Conservation (phyloP, 2,888 invertebrate species). For the Anagyrus pseudococci region DNA sequence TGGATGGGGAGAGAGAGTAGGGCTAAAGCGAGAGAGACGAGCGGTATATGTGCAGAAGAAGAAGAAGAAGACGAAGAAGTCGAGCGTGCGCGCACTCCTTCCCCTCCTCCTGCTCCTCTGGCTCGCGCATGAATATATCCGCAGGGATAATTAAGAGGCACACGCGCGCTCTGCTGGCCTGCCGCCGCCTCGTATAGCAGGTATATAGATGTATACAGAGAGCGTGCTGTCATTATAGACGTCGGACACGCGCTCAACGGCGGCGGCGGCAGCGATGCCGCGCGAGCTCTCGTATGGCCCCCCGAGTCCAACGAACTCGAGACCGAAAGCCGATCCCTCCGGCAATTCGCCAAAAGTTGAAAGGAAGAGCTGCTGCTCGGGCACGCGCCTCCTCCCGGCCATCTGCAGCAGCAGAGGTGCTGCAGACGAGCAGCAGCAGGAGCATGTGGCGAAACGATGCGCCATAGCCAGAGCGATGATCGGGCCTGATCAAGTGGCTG, state of each 20-base stretch:
- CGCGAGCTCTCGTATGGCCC: neutral
- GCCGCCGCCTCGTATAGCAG: neutral
- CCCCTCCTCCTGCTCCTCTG: too few species aligned
- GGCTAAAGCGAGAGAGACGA: too few species aligned
- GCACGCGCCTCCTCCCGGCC: neutral
- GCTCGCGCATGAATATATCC: neutral
- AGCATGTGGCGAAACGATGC: neutral
- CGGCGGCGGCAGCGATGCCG: neutral
- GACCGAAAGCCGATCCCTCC: slow-evolving; percentile 22
- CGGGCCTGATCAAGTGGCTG: neutral
- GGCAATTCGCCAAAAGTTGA: neutral
- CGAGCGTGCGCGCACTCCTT: too few species aligned
- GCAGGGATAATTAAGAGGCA: neutral
- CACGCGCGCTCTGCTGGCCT: neutral
- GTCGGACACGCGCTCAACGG: neutral
- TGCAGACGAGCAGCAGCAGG: slow-evolving; percentile 2
- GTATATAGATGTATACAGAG: too few species aligned
- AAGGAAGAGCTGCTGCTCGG: neutral
- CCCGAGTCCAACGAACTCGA: slow-evolving; percentile 23
- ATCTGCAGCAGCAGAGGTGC: neutral
- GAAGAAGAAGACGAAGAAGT: too few species aligned
- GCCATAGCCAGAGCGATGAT: neutral
- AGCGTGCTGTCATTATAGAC: too few species aligned
- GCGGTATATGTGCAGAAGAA: too few species aligned
- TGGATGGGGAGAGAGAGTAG: too few species aligned